These are phyloP conservation scores for Drosophila subsilvestris DNA, from an alignment of 2,888 invertebrate genomes.

Conservation along the genomic window DNA sequence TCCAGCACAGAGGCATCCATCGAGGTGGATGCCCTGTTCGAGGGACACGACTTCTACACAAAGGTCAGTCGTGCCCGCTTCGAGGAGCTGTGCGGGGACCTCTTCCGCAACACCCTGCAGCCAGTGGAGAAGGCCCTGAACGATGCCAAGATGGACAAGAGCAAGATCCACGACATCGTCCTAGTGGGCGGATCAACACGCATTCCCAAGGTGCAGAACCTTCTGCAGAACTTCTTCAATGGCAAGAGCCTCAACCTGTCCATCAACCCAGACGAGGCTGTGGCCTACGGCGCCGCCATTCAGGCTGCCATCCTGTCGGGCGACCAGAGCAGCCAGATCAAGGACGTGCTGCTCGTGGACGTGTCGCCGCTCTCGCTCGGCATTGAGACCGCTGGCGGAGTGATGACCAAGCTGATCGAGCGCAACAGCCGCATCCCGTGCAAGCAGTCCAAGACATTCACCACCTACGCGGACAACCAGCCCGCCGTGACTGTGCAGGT, in stretches of 20 bases:
- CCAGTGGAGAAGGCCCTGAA: slow-evolving; percentile 91
- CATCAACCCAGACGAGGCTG: slow-evolving; percentile 92
- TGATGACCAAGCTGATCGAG: slow-evolving; percentile 91
- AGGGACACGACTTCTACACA: slow-evolving; percentile 90
- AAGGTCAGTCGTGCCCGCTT: slow-evolving; percentile 90
- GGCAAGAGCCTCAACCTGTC: slow-evolving; percentile 89
- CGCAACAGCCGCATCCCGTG: slow-evolving; percentile 89
- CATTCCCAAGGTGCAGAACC: slow-evolving; percentile 90
- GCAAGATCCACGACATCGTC: slow-evolving; percentile 90
- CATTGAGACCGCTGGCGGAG: slow-evolving; percentile 91
- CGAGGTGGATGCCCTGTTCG: slow-evolving; percentile 90
- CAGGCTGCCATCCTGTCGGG: slow-evolving; percentile 89
- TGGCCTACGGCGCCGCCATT: slow-evolving; percentile 91
- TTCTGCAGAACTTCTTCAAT: slow-evolving; percentile 90
- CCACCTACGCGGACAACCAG: slow-evolving; percentile 93
- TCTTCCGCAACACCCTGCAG: slow-evolving; percentile 89
- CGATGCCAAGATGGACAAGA: slow-evolving; percentile 92
- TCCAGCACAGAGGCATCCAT: slow-evolving; percentile 90
- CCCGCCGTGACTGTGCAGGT: slow-evolving; percentile 90
- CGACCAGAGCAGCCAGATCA: slow-evolving; percentile 89
- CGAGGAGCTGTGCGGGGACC: slow-evolving; percentile 89
- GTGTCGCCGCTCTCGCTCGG: slow-evolving; percentile 89
- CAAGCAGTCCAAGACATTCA: slow-evolving; percentile 90
- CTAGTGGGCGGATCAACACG: slow-evolving; percentile 92
- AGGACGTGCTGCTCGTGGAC: slow-evolving; percentile 89